Conservation (phyloP, 2,113 vertebrate species). For the Galbula dea region DNA sequence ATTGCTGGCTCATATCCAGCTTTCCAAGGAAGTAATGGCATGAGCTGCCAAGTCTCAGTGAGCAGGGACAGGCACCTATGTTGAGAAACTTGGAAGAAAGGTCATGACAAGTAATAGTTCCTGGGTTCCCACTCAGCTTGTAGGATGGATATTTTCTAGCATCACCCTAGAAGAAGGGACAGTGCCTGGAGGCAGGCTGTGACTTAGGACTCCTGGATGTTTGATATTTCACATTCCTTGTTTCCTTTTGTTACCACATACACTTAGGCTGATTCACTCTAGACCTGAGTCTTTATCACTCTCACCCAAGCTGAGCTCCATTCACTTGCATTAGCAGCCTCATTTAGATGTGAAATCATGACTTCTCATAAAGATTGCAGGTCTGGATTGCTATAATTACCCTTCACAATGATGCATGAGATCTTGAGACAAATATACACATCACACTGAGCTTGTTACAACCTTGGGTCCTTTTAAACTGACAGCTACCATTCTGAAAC, state of each 20-base stretch:
- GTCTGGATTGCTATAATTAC: constrained; percentile 21
- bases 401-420: background rate
- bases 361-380: background rate
- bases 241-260: background rate
- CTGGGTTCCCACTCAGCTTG: background rate
- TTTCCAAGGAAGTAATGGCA: too few species aligned
- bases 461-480: background rate
- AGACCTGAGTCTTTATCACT: constrained; percentile 9
- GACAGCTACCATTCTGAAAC: background rate
- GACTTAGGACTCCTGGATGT: background rate
- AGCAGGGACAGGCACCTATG: background rate
- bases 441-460: background rate
- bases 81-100: background rate
- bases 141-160: background rate
- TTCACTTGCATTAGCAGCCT: constrained; percentile 25
- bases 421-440: background rate
- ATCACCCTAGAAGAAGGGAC: background rate
- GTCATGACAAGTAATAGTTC: background rate
- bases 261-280: constrained; percentile 3
- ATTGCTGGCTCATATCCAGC: too few species aligned
- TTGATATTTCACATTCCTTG: background rate
- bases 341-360: constrained; percentile 15
- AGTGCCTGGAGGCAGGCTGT: background rate
- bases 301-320: constrained; percentile 5
- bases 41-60: background rate